Evolutionary conservation across 2,113 vertebrate species (phyloP).

Genomic region (Tretioscincus oriximinensis): DNA sequence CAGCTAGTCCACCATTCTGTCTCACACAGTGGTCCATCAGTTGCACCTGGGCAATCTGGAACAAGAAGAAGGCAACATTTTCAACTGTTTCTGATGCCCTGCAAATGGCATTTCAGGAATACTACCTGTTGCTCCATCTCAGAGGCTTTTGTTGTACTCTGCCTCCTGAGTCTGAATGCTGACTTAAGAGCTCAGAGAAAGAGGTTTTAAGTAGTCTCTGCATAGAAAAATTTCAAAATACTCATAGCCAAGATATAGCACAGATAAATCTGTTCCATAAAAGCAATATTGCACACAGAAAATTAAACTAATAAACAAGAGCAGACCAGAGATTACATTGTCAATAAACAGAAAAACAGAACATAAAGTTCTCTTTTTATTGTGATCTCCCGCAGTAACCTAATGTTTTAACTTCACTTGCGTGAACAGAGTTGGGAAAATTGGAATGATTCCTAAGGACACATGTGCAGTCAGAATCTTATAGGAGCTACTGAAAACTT

Average conservation of each 20-base stretch:
- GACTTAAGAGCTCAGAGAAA: too few relatives aligned
- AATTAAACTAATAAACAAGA: constrained; percentile 73
- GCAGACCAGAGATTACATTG: constrained; percentile 52
- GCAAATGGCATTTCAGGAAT: too few relatives aligned
- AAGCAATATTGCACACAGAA: constrained; percentile 60
- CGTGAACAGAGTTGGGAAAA: not conserved
- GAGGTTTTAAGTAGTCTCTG: not conserved
- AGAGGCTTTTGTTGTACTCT: too few relatives aligned
- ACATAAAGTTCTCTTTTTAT: constrained; percentile 53
- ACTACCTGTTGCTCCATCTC: not conserved
- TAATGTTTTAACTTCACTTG: constrained; percentile 4
- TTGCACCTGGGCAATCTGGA: too few relatives aligned
- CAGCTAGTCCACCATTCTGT: too few relatives aligned
- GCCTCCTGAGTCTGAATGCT: not conserved
- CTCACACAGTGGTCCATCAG: too few relatives aligned
- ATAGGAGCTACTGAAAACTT: not conserved
- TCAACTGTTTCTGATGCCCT: too few relatives aligned
- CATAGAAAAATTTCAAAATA: not conserved
- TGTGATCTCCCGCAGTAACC: constrained; percentile 48
- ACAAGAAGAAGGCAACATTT: too few relatives aligned
- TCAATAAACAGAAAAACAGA: constrained; percentile 61
- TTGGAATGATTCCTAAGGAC: not conserved
- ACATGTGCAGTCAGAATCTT: not conserved
- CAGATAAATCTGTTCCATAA: constrained; percentile 61
- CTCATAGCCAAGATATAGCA: not conserved